Base-by-base conservation (phyloP, 2,888 invertebrate genomes). In the Yponomeuta malinellus region DNA sequence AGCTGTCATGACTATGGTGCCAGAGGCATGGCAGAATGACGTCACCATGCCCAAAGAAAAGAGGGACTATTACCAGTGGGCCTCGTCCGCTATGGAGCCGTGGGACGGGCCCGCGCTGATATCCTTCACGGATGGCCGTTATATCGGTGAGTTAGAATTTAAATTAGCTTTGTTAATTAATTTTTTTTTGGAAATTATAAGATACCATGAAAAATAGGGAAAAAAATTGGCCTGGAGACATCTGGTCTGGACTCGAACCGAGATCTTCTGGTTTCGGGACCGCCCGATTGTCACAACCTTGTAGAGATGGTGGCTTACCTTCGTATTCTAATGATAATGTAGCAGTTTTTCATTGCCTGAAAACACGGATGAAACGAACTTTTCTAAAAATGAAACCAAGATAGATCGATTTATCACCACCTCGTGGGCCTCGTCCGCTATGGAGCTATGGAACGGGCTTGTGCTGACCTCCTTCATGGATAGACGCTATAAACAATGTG, bases 371-470 rank as follows among this genome's bases (percentile, higher is more conserved):
- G 23, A 23, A 23, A 23, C 23, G 0, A 23, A 23, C 0, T 23
- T 23, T 23, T 23, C 23, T 23, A 23, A 23, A 23, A 23, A 23
- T 23, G 23, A 23, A 23, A 23, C 23, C 23, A 23, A 23, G 23
- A 23, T 23, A 23, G 23, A 23, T 23, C 23, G 23, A 23, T 1
- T 23, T 23, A 23, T 23, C 23, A 23, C 23, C 23, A 23, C 23
- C 23, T 23, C 23, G 23, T 23, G 99, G 99, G 97, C 98, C 15
- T 96, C 98, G 0, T 99, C 97, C 82, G 97, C 96, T 29, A 99
- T 99, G 99, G 99, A 99, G 85, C 99, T 99, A 0, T 99, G 99
- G 99, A 99, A 99, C 88, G 99, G 99, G 48, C 96, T 97, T 1
- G 99, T 99, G 1, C 92, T 99, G 73, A 94, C 99, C 72, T 98